Evolutionary conservation across 2,113 vertebrate genomes (phyloP).

Genomic region (Stomatorhinus ivindoensis): DNA sequence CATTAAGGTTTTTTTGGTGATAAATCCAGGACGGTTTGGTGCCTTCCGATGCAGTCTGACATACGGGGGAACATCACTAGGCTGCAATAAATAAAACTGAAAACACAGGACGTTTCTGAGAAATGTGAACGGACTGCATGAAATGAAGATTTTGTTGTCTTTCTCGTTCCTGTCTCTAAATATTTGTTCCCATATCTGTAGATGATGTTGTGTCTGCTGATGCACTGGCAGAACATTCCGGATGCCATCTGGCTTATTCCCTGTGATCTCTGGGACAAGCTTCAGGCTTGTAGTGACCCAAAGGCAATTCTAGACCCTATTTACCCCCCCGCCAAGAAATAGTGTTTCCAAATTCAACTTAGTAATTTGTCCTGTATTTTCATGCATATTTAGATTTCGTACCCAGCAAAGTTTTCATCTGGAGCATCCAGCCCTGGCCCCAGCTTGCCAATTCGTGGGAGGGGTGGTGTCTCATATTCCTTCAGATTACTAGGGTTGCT

Average conservation of each 20-base stretch:
- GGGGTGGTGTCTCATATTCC: background rate
- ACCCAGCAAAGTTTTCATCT: background rate
- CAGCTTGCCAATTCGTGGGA: background rate
- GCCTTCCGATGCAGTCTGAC: constrained; percentile 45
- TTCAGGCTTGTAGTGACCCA: background rate
- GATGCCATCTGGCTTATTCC: background rate
- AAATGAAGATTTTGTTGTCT: background rate
- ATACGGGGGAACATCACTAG: constrained; percentile 46
- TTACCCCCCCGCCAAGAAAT: background rate
- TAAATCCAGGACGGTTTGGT: constrained; percentile 52
- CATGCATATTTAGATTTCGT: background rate
- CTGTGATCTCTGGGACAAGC: background rate
- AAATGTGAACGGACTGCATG: background rate
- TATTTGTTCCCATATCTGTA: background rate
- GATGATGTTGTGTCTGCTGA: background rate
- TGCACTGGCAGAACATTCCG: background rate
- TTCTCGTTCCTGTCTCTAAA: background rate
- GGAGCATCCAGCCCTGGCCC: background rate
- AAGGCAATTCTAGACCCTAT: background rate
- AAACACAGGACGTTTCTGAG: constrained; percentile 25
- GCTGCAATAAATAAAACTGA: constrained; percentile 33
- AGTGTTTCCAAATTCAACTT: background rate
- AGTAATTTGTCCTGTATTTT: background rate
- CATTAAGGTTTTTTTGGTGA: constrained; percentile 62
- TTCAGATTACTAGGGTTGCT: background rate